These are phyloP conservation scores for Eubasilissa splendida DNA, from an alignment of 2,888 invertebrate species.

Conservation along the genomic window DNA sequence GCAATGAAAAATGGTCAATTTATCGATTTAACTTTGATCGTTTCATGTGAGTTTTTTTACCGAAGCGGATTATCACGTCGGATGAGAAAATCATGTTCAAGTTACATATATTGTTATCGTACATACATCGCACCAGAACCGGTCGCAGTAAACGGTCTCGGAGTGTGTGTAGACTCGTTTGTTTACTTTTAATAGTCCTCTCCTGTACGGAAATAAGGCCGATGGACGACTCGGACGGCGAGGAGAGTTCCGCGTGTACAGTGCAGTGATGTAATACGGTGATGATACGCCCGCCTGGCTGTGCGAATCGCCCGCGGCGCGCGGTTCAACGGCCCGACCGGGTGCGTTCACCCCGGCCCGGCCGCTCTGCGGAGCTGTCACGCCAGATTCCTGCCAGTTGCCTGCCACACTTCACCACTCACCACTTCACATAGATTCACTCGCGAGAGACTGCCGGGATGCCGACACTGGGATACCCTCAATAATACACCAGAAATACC, in stretches of 20 bases:
- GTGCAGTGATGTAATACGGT: constrained; percentile 44
- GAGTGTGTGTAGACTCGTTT: constrained; percentile 36
- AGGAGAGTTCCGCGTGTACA: constrained; percentile 34
- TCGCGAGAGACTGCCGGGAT: not conserved
- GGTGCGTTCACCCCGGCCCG: constrained; percentile 42
- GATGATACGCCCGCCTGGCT: constrained; percentile 44
- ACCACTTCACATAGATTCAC: not conserved
- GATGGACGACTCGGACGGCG: constrained; percentile 4
- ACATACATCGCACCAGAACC: constrained; percentile 9
- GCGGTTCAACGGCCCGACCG: constrained; percentile 51
- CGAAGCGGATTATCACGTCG: not conserved
- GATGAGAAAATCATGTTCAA: not conserved
- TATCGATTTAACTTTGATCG: no score
- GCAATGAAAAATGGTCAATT: no score
- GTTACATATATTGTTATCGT: constrained; percentile 5
- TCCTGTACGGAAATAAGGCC: constrained; percentile 36
- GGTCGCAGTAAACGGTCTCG: constrained; percentile 28
- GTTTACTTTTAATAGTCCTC: constrained; percentile 38
- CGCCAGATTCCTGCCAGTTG: constrained; percentile 41
- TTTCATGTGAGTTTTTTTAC: no score
- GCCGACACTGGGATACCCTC: no score
- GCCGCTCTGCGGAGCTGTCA: constrained; percentile 40
- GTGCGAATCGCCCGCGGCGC: constrained; percentile 55
- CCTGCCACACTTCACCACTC: not conserved
- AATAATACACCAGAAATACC: no score